A percentile compares a stretch with the other conserved stretches of the same genome.
phyloP scores from a whole-genome alignment of 2,113 vertebrate genomes.

The Coregonus clupeaformis region DNA sequence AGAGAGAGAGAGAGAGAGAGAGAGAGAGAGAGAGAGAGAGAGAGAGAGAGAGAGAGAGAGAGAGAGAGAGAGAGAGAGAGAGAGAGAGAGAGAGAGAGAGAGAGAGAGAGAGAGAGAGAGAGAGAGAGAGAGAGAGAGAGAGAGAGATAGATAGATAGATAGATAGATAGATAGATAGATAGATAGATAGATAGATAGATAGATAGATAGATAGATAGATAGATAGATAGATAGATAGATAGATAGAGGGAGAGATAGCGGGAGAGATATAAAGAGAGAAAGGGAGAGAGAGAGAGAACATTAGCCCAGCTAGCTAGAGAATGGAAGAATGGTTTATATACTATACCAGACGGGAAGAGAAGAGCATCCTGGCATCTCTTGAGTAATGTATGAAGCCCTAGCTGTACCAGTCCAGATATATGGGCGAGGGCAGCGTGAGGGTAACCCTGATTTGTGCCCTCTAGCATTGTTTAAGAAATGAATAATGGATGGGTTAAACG shows the following conservation, averaged over 20 bases:
- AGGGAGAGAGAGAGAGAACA: constrained; percentile 2
- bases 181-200: too few species aligned
- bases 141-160: constrained; percentile 13
- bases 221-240: too few species aligned
- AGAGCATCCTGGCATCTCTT: constrained; percentile 58
- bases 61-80: neutral
- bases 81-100: constrained; percentile 4
- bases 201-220: too few species aligned
- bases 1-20: too few species aligned
- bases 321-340: neutral
- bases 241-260: too few species aligned
- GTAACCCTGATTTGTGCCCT: constrained; percentile 61
- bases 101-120: neutral
- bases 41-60: neutral
- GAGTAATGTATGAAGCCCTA: constrained; percentile 68
- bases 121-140: constrained; percentile 29
- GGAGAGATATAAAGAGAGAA: neutral
- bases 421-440: constrained; percentile 46
- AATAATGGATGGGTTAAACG: constrained; percentile 73
- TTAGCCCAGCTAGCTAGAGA: constrained; percentile 38
- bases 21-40: neutral
- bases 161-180: neutral
- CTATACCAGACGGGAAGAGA: constrained; percentile 38
- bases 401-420: constrained; percentile 61
- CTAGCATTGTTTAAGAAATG: constrained; percentile 64